Conservation (phyloP, 2,888 invertebrate genomes). For the Nephrocerus scutellatus region DNA sequence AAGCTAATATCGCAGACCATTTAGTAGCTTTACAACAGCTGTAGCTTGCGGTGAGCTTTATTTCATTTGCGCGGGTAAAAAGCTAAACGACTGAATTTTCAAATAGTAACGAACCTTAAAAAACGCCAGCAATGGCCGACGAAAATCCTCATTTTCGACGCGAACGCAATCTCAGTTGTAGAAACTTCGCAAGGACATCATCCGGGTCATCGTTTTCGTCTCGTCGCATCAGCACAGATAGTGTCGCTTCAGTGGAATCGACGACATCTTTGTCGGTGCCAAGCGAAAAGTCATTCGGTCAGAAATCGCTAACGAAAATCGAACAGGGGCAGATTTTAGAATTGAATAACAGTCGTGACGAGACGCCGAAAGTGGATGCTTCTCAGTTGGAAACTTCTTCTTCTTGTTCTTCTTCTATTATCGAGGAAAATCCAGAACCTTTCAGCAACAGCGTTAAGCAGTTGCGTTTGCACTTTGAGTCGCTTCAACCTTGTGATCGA, state of each 20-base stretch:
- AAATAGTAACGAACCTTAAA: too few species aligned
- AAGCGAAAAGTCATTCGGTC: slow-evolving; percentile 39
- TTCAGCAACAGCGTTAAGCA: too few species aligned
- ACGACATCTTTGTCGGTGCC: slow-evolving; percentile 24
- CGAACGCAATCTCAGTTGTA: slow-evolving; percentile 40
- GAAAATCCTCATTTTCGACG: slow-evolving; percentile 38
- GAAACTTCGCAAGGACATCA: slow-evolving; percentile 36
- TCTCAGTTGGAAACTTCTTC: too few species aligned
- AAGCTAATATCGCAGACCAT: too few species aligned
- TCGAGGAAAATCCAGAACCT: too few species aligned
- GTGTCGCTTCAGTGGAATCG: slow-evolving; percentile 25
- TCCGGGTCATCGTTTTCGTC: slow-evolving; percentile 30
- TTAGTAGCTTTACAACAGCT: too few species aligned
- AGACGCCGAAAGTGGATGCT: too few species aligned
- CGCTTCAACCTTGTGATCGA: slow-evolving; percentile 29
- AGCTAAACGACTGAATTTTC: too few species aligned
- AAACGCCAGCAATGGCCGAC: too few species aligned
- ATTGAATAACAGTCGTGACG: not conserved
- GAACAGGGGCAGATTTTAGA: slow-evolving; percentile 10
- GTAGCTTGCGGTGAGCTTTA: too few species aligned
- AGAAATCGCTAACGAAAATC: slow-evolving; percentile 35
- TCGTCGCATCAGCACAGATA: slow-evolving; percentile 30
- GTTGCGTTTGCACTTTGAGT: slow-evolving; percentile 39
- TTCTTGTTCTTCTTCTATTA: too few species aligned
- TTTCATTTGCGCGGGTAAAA: too few species aligned